Base-by-base conservation (phyloP, 2,113 vertebrate species). In the Butastur rufipennis region DNA sequence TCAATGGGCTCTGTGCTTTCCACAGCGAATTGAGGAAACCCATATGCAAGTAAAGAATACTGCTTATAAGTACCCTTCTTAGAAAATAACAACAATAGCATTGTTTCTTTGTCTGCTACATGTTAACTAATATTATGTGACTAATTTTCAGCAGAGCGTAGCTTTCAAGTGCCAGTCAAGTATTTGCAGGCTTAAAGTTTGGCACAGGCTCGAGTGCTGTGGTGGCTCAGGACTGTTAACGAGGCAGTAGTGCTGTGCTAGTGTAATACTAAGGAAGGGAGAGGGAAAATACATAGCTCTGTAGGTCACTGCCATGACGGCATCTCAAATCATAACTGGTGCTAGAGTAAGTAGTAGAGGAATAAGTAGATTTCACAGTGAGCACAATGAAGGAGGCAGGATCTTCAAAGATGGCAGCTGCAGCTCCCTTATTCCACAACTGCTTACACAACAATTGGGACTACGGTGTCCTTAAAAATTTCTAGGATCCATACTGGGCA, bases 1-100 rank as follows among this genome's bases (percentile, higher is more conserved):
- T 98, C 90, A 98, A 98, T 2, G 98, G 98, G 19, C 94, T 97
- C 59, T 98, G 98, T 1, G 93, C 96, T 11, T 98, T 98, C 91
- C 98, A 98, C 87, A 98, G 87, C 2, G 98, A 98, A 12, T 56
- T 98, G 95, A 94, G 95, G 93, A 98, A 97, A 91, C 98, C 97
- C 88, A 97, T 98, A 94, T 98, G 98, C 98, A 98, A 98, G 98
- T 98, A 98, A 97, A 78, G 63, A 77, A 48, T 7, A 3, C 18
- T 42, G 22, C 59, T 82, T 82, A 4, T 75, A 68, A 43, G 13
- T 26, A 52, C 17, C 7, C 52, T 84, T 42, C 48, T 75, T 65
- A 34, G 31, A 4, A 47, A 65, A 53, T 21, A 36, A 4, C 26
- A 20, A 6, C 40, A 32, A 43, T 34, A 71, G 38, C n/a, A 2